These are phyloP conservation scores for Pseudeuparius sepicola DNA, from an alignment of 2,888 invertebrate genomes.

Conservation along the genomic window DNA sequence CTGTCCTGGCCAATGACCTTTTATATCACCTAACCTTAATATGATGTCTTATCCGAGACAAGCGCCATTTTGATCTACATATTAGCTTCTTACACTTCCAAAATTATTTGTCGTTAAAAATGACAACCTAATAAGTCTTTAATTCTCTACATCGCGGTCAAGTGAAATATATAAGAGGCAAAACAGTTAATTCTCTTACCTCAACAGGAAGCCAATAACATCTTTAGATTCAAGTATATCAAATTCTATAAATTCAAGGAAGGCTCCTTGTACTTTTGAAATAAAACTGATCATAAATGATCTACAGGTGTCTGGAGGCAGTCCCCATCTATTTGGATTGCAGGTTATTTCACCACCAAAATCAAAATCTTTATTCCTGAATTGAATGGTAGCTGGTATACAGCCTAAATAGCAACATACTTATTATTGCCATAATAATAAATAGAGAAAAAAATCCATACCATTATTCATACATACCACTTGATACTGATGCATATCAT, in stretches of 20 bases:
- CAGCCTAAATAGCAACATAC: constrained; percentile 41
- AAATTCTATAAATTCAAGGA: constrained; percentile 52
- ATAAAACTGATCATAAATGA: constrained; percentile 46
- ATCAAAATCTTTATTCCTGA: constrained; percentile 39
- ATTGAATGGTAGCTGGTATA: constrained; percentile 48
- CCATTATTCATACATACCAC: constrained; percentile 48
- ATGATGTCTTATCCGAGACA: no score
- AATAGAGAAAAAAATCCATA: no score
- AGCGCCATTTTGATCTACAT: no score
- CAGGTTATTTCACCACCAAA: constrained; percentile 50
- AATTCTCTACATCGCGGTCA: no score
- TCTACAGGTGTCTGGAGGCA: constrained; percentile 18
- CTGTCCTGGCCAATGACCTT: no score
- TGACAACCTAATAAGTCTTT: no score
- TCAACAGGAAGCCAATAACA: constrained; percentile 45
- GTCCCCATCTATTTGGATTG: constrained; percentile 34
- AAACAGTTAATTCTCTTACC: constrained; percentile 37
- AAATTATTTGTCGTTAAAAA: no score
- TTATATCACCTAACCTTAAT: no score
- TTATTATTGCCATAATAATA: no score
- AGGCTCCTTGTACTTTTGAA: constrained; percentile 50
- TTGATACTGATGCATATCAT: constrained; percentile 50
- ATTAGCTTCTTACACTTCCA: no score
- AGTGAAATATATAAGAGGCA: not conserved
- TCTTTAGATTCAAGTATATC: constrained; percentile 48